A percentile compares a stretch with the other conserved stretches of the same genome.
These are phyloP conservation scores for Horisme vitalbata DNA, from an alignment of 2,888 invertebrate species.

Conservation along the genomic window DNA sequence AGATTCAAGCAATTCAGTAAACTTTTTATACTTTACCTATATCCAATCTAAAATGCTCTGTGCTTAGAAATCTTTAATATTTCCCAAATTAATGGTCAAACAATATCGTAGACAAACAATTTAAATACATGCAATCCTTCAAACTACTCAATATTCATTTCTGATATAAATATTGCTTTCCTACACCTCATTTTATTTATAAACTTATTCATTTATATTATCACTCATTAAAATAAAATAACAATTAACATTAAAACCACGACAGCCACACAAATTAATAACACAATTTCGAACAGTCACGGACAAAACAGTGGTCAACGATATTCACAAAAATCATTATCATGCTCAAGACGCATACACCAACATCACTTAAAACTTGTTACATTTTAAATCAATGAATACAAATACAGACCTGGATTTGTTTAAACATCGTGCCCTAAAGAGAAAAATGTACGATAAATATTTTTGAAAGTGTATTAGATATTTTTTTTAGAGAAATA, in stretches of 20 bases:
- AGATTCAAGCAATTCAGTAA: too few species aligned
- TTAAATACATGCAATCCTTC: constrained; percentile 1
- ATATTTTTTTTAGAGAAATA: too few species aligned
- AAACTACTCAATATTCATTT: background rate
- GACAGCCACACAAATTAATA: constrained; percentile 25
- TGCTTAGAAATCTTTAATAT: background rate
- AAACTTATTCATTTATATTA: too few species aligned
- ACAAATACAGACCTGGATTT: constrained; percentile 83
- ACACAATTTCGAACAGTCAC: constrained; percentile 36
- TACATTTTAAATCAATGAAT: constrained; percentile 53
- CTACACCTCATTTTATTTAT: too few species aligned
- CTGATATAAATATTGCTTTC: too few species aligned
- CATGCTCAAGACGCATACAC: constrained; percentile 60
- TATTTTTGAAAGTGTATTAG: too few species aligned
- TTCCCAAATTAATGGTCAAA: background rate
- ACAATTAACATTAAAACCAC: constrained; percentile 11
- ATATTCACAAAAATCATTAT: constrained; percentile 40
- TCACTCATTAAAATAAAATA: background rate
- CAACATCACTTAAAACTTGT: constrained; percentile 64
- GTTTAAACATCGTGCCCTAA: constrained; percentile 81
- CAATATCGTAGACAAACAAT: background rate
- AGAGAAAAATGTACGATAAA: constrained; percentile 61
- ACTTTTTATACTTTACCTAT: too few species aligned
- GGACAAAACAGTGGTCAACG: constrained; percentile 37
- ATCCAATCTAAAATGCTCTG: too few species aligned